A percentile compares a stretch with the other conserved stretches of the same genome.
Evolutionary conservation across 2,113 vertebrate genomes (phyloP).

Genomic region (Argyrosomus japonicus): DNA sequence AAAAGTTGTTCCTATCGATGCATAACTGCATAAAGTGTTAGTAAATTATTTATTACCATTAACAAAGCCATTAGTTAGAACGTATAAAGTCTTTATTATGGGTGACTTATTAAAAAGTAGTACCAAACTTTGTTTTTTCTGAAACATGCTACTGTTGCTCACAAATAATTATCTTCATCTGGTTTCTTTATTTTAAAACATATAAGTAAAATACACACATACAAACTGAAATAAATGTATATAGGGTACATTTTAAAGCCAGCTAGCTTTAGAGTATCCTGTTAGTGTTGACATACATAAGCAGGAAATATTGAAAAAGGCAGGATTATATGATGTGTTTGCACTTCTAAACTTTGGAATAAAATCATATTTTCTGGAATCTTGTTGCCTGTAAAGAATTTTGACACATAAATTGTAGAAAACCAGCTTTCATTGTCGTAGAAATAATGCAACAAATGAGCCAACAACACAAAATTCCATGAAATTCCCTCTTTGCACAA

Average conservation of each 20-base stretch:
- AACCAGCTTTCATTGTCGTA: neutral
- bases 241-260: neutral
- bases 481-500: neutral
- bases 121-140: neutral
- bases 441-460: neutral
- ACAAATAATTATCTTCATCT: neutral
- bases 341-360: neutral
- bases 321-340: neutral
- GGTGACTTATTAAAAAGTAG: neutral
- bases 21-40: neutral
- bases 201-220: neutral
- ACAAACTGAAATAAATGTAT: neutral
- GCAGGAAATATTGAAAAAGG: no score
- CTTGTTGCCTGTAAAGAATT: neutral
- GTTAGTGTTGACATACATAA: neutral
- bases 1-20: neutral
- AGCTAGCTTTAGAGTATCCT: neutral
- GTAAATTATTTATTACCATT: conserved; percentile 1
- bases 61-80: conserved; percentile 3
- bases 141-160: neutral
- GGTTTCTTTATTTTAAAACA: neutral
- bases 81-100: neutral
- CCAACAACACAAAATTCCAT: neutral
- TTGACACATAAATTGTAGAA: conserved; percentile 5
- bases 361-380: neutral